These are phyloP conservation scores for Eudasyphora cyanicolor DNA, from an alignment of 2,888 invertebrate species.

Conservation along the genomic window DNA sequence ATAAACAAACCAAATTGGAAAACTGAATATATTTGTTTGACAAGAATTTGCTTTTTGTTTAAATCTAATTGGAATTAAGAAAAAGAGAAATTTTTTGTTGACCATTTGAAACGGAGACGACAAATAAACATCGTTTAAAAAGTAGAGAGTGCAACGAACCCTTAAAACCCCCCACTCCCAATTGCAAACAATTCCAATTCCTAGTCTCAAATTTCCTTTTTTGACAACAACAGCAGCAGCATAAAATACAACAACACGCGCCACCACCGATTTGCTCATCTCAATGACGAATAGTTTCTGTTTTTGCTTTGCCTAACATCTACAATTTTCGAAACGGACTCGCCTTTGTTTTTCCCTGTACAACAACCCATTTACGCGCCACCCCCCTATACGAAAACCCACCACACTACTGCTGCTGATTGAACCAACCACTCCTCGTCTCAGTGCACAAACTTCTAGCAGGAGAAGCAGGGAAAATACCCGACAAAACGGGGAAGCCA, in stretches of 20 bases:
- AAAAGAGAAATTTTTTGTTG: neutral
- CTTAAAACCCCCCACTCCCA: conserved; percentile 26
- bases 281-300: neutral
- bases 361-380: neutral
- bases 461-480: too few species aligned
- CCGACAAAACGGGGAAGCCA: too few species aligned
- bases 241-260: conserved; percentile 17
- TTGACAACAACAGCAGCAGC: neutral
- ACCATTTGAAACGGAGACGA: neutral
- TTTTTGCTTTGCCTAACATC: neutral
- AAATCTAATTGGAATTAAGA: conserved; percentile 22
- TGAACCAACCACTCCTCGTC: neutral
- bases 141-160: conserved; percentile 67
- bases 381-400: neutral
- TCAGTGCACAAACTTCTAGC: too few species aligned
- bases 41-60: neutral
- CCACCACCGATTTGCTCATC: too few species aligned
- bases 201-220: neutral
- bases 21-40: neutral
- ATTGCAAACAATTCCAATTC: neutral
- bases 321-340: conserved; percentile 4
- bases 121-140: neutral
- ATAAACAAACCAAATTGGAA: neutral
- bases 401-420: neutral
- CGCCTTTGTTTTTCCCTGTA: conserved; percentile 6